Base-by-base conservation (phyloP, 2,113 vertebrate species). In the Nothoprocta perdicaria region DNA sequence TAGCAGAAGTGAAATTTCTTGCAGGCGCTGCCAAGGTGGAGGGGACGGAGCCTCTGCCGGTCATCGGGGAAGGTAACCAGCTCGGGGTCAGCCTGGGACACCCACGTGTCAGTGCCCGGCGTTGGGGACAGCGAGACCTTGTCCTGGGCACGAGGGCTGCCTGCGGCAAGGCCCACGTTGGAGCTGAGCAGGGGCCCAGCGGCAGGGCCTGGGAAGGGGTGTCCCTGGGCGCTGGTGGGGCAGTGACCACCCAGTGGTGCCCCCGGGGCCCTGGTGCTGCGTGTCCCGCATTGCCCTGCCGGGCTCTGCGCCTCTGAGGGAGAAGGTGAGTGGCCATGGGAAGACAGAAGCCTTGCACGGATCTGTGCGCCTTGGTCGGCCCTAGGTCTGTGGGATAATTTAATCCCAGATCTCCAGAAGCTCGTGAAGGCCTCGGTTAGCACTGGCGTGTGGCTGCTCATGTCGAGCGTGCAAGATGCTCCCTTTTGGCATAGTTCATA, bases 11-110 rank as follows among this genome's bases (percentile, higher is more conserved):
- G 27, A 88, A 77, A 68, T 19, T 57, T 5, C 9, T 74, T 48
- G n/a, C 40, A 10, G 83, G 10, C 35, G 23, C 41, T n/a, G 14
- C 31, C 27, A 18, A 27, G 23, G 6, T 24, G 57, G 41, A 14
- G 41, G 41, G 41, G 40, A 22, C 38, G 27, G 12, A 12, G 80
- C 9, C 50, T n/a, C 23, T 46, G 38, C 53, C 12, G 31, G 7
- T 12, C 12, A 24, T 7, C 1, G 12, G 60, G 10, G 1, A 3
- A 74, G 10, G 13, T n/a, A 35, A 4, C 2, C 55, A 17, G 3
- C 6, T 31, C 33, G 35, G 50, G 57, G 4, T 18, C 90, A 26
- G 12, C 14, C 26, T 38, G 8, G 8, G 40, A 90, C 84, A 72
- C 50, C 13, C 12, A 61, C 43, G 1, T 23, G 69, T 4, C 4